Evolutionary conservation across 2,888 invertebrate species (phyloP).

Genomic region (Nomada fabriciana): DNA sequence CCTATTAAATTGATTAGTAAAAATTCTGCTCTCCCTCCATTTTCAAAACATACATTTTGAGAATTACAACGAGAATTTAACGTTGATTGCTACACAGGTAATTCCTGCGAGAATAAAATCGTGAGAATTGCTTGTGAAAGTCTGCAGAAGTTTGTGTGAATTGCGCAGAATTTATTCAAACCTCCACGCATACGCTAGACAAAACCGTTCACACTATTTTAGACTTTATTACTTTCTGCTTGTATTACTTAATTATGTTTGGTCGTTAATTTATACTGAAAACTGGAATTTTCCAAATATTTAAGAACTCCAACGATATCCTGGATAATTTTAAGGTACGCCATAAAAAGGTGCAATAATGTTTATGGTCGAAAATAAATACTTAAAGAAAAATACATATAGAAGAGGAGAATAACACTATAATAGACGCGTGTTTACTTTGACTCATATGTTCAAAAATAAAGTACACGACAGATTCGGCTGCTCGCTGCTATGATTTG

Average conservation of each 20-base stretch:
- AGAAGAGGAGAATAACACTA: neutral
- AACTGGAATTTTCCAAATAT: neutral
- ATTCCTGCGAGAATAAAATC: slow-evolving; percentile 5
- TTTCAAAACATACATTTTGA: neutral
- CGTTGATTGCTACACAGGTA: neutral
- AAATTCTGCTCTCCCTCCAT: neutral
- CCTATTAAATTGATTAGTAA: too few species aligned
- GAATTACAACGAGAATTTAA: too few species aligned
- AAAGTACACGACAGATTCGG: slow-evolving; percentile 1
- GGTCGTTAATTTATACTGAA: neutral
- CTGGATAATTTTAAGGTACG: too few species aligned
- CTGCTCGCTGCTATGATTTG: slow-evolving; percentile 34
- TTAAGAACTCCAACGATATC: too few species aligned
- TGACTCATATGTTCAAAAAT: slow-evolving; percentile 18
- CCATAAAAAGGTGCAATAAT: neutral
- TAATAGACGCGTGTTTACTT: neutral
- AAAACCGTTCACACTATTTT: slow-evolving; percentile 4
- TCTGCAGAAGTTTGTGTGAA: slow-evolving; percentile 22
- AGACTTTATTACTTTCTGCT: neutral
- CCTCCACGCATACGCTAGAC: neutral
- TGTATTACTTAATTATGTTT: neutral
- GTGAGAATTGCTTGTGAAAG: slow-evolving; percentile 24
- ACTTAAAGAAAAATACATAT: too few species aligned
- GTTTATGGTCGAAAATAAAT: neutral
- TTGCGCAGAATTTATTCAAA: slow-evolving; percentile 23